Evolutionary conservation across 2,797 vertebrate genomes (phyloP), one percentile per base, ranked within the genome.

Genomic region (Sorex maritimensis): DNA sequence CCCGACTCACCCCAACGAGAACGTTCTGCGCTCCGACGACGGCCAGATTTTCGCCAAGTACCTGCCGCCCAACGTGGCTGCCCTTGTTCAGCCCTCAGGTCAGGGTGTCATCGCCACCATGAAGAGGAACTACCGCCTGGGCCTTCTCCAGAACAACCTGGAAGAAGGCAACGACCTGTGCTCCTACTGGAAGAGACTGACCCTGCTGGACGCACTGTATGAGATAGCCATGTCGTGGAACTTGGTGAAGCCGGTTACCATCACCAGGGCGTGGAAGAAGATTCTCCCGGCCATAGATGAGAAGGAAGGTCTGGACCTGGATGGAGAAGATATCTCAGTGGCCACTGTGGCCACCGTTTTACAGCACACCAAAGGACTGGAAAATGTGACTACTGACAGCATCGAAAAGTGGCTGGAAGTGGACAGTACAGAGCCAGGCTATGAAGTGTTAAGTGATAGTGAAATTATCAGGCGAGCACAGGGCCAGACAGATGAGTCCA

Each of bases 391-490:
- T 86, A 17, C 91, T 67, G 97, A 97, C 55, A 95, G 88, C 74
- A 41, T 97, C 23, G 95, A 97, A 55, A 96, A 88, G 65, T 97
- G 97, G 97, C 93, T 97, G 84, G 94, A 97, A 41, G 90, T 97
- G 55, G 97, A 97, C 73, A 96, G 96, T 85, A 95, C 96, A 61
- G 97, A 97, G 80, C 97, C 97, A 52, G 97, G 97, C 38, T 97
- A 97, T 65, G 95, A 97, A 92, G 96, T 97, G 4, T 82, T 97
- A 87, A 97, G 85, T 41, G 97, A 97, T 82, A 97, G 96, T 1
- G 97, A 97, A 86, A 97, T 97, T 87, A 97, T 97, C 85, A 94
- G 95, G 92, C 87, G 97, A 94, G 97, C 97, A 2, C 97, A 97
- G 88, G 97, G 97, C 34, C 97, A 97, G 80, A 94, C 94, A 72